Percentiles rank a stretch among this genome's conserved stretches.
Conservation (phyloP, 2,113 vertebrate genomes). For the Neodon shergylaensis region DNA sequence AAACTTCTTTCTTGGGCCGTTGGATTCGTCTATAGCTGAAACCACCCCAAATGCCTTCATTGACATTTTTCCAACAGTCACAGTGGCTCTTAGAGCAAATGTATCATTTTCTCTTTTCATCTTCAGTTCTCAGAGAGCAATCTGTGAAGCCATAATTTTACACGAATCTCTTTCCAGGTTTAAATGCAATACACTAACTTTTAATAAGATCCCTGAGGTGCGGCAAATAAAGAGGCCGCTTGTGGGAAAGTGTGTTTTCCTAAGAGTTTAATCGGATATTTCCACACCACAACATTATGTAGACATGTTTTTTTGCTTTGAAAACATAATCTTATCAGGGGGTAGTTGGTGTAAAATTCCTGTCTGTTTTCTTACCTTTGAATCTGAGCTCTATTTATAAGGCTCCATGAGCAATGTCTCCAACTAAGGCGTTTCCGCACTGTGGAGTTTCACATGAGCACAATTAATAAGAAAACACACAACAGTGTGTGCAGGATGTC, state of each 20-base stretch:
- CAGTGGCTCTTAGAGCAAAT: constrained; percentile 73
- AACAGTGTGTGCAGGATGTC: constrained; percentile 63
- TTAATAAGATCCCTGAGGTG: constrained; percentile 67
- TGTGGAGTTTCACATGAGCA: constrained; percentile 74
- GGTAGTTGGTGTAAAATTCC: constrained; percentile 71
- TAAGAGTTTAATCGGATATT: constrained; percentile 69
- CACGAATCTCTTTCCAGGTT: constrained; percentile 80
- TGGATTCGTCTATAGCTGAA: constrained; percentile 78
- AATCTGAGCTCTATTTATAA: constrained; percentile 74
- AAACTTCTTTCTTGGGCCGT: constrained; percentile 73
- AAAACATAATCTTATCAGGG: constrained; percentile 75
- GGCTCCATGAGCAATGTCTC: constrained; percentile 63
- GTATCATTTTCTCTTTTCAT: constrained; percentile 80
- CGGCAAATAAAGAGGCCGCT: constrained; percentile 67
- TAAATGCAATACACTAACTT: constrained; percentile 73
- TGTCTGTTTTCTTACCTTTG: constrained; percentile 76
- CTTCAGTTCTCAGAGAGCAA: constrained; percentile 73
- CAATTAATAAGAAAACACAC: constrained; percentile 70
- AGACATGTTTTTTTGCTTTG: constrained; percentile 72
- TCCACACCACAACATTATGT: constrained; percentile 62
- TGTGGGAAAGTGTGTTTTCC: constrained; percentile 77
- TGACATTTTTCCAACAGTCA: constrained; percentile 73
- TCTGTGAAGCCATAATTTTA: constrained; percentile 76
- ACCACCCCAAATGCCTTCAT: constrained; percentile 75
- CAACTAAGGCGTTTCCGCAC: constrained; percentile 78